Conservation (phyloP, 2,113 vertebrate genomes). For the Mustelus asterias region DNA sequence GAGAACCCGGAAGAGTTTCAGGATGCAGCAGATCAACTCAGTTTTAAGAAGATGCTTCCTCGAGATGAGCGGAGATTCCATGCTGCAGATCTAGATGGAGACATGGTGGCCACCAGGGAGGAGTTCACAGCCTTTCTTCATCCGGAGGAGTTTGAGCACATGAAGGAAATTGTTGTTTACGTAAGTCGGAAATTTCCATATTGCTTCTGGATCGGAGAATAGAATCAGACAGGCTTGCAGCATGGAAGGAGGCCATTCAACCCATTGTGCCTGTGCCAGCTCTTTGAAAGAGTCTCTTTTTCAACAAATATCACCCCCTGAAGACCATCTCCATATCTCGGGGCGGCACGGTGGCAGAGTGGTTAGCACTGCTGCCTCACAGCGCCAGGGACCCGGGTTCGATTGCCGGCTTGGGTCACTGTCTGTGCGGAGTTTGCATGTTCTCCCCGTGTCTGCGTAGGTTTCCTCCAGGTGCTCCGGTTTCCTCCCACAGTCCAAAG, state of each 20-base stretch:
- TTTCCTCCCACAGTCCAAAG: too few relatives aligned
- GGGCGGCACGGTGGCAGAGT: too few relatives aligned
- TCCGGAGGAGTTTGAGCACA: constrained; percentile 94
- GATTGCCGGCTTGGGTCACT: too few relatives aligned
- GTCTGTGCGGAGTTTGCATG: too few relatives aligned
- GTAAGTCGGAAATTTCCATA: constrained; percentile 61
- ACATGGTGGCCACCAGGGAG: constrained; percentile 73
- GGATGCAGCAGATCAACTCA: constrained; percentile 80
- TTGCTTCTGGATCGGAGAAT: neutral
- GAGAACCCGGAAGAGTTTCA: constrained; percentile 87
- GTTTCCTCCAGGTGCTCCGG: too few relatives aligned
- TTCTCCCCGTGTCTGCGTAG: too few relatives aligned
- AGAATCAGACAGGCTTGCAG: neutral
- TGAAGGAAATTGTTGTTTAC: constrained; percentile 88
- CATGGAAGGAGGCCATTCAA: neutral
- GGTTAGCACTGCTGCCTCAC: too few relatives aligned
- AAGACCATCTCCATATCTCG: neutral
- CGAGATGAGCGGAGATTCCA: constrained; percentile 89
- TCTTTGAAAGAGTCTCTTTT: neutral
- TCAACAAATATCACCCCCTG: neutral
- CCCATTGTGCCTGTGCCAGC: neutral
- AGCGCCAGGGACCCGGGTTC: too few relatives aligned
- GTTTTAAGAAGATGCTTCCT: constrained; percentile 94
- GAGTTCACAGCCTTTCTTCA: constrained; percentile 95
- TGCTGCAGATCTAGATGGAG: constrained; percentile 72